phyloP scores from a whole-genome alignment of 2,113 vertebrate genomes.

The Microtus oregoni region DNA sequence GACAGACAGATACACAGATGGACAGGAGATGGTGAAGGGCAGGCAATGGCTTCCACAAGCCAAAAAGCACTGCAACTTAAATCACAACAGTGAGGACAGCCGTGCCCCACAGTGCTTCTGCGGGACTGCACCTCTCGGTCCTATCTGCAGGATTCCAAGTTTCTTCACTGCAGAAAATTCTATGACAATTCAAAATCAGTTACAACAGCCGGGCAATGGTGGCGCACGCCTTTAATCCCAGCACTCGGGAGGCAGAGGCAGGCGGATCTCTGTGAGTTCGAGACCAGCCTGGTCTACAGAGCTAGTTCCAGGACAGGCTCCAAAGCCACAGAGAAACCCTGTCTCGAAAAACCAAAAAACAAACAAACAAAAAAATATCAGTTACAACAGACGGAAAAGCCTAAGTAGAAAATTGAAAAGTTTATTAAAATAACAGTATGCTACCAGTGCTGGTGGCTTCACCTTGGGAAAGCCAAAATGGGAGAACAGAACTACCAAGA shows the following conservation, averaged over 20 bases:
- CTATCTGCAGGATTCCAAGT: background rate
- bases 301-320: too few species aligned
- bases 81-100: fast-evolving
- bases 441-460: background rate
- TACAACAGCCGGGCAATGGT: background rate
- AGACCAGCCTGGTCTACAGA: too few species aligned
- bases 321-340: too few species aligned
- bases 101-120: fast-evolving
- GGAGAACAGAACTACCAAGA: background rate
- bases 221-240: too few species aligned
- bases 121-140: background rate
- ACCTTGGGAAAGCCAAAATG: background rate
- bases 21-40: fast-evolving
- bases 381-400: background rate
- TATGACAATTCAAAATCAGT: conserved; percentile 8
- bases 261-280: too few species aligned
- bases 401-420: background rate
- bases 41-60: background rate
- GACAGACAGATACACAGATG: background rate
- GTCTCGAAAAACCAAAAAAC: too few species aligned
- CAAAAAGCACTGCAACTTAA: fast-evolving
- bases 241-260: too few species aligned
- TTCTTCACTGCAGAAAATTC: background rate
- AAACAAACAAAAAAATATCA: background rate
- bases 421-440: background rate